phyloP scores from a whole-genome alignment of 2,888 invertebrate species.

The Sepiola atlantica region DNA sequence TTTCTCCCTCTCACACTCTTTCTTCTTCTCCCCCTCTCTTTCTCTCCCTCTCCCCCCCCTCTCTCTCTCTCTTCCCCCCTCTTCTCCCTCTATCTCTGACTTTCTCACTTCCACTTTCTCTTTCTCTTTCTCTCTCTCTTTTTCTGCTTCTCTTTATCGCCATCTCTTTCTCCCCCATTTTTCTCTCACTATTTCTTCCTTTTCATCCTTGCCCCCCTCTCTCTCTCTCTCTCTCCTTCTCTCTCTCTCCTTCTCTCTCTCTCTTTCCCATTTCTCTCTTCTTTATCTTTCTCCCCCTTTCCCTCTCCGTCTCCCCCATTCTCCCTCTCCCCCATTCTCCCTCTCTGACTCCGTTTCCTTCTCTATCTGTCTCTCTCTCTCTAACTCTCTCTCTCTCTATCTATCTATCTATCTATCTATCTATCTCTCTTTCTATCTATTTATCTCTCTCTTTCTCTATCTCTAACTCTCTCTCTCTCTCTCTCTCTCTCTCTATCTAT shows the following conservation, averaged over 20 bases:
- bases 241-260: rapidly evolving
- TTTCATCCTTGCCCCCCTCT: not conserved
- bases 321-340: not conserved
- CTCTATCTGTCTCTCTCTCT: too few relatives aligned
- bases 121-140: not conserved
- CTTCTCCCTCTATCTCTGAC: too few relatives aligned
- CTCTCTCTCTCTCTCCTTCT: not conserved
- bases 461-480: too few relatives aligned
- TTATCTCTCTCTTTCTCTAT: too few relatives aligned
- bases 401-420: too few relatives aligned
- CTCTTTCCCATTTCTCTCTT: not conserved
- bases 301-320: not conserved
- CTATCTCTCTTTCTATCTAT: too few relatives aligned
- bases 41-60: not conserved
- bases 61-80: not conserved
- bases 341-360: not conserved
- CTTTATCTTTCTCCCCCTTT: not conserved
- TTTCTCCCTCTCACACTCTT: not conserved
- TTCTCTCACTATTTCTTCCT: not conserved
- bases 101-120: too few relatives aligned
- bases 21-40: not conserved
- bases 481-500: too few relatives aligned
- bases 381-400: too few relatives aligned
- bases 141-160: not conserved
- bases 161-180: not conserved